A percentile compares a stretch with the other conserved stretches of the same genome.
Evolutionary conservation across 2,888 invertebrate species (phyloP).

Genomic region (Toxonevra muliebris): DNA sequence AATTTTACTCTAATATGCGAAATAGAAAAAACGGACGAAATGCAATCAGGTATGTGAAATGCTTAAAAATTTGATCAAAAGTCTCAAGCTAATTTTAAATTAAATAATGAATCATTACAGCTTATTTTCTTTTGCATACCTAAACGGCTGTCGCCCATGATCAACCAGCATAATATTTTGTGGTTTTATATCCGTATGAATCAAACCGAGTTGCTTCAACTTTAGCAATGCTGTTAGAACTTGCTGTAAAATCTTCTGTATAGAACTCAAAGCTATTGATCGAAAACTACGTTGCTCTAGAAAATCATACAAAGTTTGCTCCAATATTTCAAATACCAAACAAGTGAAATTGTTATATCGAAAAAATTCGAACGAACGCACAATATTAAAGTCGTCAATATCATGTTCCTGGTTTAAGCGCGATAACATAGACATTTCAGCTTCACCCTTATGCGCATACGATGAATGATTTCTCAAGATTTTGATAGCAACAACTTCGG

Average conservation of each 20-base stretch:
- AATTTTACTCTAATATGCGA: slow-evolving; percentile 80
- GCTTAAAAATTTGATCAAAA: too few relatives aligned
- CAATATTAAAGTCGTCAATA: slow-evolving; percentile 99
- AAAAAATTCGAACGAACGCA: slow-evolving; percentile 99
- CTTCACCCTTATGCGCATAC: slow-evolving; percentile 99
- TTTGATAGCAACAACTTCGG: slow-evolving; percentile 99
- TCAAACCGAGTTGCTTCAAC: slow-evolving; percentile 93
- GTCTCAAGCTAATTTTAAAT: too few relatives aligned
- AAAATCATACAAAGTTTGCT: slow-evolving; percentile 99
- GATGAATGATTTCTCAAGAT: slow-evolving; percentile 99
- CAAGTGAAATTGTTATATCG: slow-evolving; percentile 99
- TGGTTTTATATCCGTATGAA: slow-evolving; percentile 99
- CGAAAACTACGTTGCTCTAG: slow-evolving; percentile 99
- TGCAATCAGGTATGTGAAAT: neutral
- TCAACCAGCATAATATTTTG: slow-evolving; percentile 99
- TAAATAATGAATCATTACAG: neutral
- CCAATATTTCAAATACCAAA: slow-evolving; percentile 99
- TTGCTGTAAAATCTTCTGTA: slow-evolving; percentile 98
- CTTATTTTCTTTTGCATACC: slow-evolving; percentile 42
- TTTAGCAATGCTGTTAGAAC: slow-evolving; percentile 77
- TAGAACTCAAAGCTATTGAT: slow-evolving; percentile 96
- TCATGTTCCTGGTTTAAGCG: slow-evolving; percentile 96
- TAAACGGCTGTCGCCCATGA: slow-evolving; percentile 95
- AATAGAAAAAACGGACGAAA: slow-evolving; percentile 6
- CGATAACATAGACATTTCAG: slow-evolving; percentile 96